Conservation (phyloP, 1,140 invertebrate species). For the Drosophila pachea region DNA sequence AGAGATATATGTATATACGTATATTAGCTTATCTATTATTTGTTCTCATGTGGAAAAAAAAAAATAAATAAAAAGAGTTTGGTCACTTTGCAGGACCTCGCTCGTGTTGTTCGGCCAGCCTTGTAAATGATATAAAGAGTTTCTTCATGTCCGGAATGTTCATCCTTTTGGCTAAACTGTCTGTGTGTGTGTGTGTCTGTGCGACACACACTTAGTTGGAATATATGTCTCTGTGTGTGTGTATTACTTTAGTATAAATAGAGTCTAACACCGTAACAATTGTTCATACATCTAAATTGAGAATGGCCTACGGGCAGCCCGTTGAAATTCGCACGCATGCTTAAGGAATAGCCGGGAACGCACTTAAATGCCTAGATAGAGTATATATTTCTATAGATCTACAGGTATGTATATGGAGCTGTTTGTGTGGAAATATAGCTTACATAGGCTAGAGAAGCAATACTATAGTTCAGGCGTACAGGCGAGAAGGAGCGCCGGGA, state of each 20-base stretch:
- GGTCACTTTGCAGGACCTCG: not conserved
- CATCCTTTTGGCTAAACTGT: constrained; percentile 57
- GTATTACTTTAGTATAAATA: constrained; percentile 10
- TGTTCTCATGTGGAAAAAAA: constrained; percentile 9
- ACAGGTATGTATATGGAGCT: constrained; percentile 2
- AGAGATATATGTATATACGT: not conserved
- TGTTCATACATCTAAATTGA: not conserved
- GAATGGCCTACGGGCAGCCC: constrained; percentile 3
- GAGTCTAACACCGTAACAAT: constrained; percentile 20
- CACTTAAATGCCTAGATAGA: constrained; percentile 26
- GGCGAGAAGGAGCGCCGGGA: constrained; percentile 50
- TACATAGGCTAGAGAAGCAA: constrained; percentile 43
- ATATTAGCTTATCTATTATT: constrained; percentile 5
- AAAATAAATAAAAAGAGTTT: no score
- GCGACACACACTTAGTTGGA: constrained; percentile 2
- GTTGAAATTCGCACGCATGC: constrained; percentile 50
- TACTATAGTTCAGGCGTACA: constrained; percentile 55
- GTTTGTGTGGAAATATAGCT: constrained; percentile 20
- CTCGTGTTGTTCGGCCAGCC: constrained; percentile 19
- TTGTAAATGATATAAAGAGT: constrained; percentile 43
- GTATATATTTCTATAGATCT: not conserved
- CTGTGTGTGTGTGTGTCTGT: constrained; percentile 28
- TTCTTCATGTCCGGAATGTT: constrained; percentile 33
- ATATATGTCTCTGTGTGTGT: constrained; percentile 18
- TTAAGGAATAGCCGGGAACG: constrained; percentile 46